These are phyloP conservation scores for Girardinichthys multiradiatus DNA, from an alignment of 2,113 vertebrate genomes.

Conservation along the genomic window DNA sequence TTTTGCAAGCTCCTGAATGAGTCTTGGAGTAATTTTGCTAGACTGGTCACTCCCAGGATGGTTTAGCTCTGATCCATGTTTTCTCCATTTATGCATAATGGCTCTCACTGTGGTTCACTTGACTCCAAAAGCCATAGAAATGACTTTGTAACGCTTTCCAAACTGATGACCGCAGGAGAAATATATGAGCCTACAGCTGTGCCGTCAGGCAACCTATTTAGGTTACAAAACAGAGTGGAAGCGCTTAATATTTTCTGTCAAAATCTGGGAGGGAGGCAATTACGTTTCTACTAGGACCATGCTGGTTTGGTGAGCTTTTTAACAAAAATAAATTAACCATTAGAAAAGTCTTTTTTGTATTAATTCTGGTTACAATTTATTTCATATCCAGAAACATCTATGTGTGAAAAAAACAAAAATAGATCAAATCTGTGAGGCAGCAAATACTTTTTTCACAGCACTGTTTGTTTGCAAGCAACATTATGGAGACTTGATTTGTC, in stretches of 20 bases:
- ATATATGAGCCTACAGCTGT: background rate
- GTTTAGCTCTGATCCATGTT: background rate
- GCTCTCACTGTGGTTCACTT: background rate
- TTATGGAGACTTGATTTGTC: constrained; percentile 10
- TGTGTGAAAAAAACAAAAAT: too few species aligned
- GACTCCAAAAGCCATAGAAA: background rate
- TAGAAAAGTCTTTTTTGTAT: too few species aligned
- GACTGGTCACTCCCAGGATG: background rate
- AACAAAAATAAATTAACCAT: background rate
- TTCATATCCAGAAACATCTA: too few species aligned
- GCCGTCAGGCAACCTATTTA: background rate
- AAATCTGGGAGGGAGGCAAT: too few species aligned
- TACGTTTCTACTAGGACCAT: background rate
- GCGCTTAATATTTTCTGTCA: background rate
- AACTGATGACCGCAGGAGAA: background rate
- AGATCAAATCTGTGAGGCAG: too few species aligned
- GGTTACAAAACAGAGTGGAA: background rate
- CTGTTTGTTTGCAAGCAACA: constrained; percentile 2
- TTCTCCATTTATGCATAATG: background rate
- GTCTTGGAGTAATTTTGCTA: background rate
- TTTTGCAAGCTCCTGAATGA: background rate
- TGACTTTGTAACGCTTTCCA: background rate
- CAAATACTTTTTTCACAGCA: too few species aligned
- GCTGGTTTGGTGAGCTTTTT: background rate
- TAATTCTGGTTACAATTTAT: too few species aligned